These are phyloP conservation scores for Cheirogaleus major DNA, from an alignment of 2,797 vertebrate genomes.

Conservation along the genomic window DNA sequence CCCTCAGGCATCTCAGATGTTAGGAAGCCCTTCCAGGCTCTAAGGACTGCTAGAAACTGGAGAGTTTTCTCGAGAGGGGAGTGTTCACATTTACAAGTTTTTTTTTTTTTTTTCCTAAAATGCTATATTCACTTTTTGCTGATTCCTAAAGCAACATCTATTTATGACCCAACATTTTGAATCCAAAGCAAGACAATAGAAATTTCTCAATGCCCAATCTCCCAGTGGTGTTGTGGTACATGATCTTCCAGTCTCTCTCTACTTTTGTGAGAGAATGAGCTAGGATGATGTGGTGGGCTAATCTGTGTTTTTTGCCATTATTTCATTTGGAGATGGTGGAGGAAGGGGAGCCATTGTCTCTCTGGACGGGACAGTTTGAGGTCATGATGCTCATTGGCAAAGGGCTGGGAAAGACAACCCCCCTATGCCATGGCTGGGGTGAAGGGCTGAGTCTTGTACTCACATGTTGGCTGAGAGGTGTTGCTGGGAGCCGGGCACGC, in stretches of 20 bases:
- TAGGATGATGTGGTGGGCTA: not conserved
- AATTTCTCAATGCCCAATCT: not conserved
- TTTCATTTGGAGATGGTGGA: not conserved
- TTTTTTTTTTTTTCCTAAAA: not conserved
- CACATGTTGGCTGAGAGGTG: slow-evolving; percentile 85
- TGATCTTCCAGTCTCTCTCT: not conserved
- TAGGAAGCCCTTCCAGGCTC: not conserved
- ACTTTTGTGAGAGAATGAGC: not conserved
- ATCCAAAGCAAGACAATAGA: not conserved
- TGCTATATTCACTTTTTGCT: not conserved
- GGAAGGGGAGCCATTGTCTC: not conserved
- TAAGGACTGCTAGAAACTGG: not conserved
- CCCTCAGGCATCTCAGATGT: not conserved
- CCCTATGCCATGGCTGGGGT: not conserved
- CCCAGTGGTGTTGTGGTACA: not conserved
- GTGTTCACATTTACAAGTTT: not conserved
- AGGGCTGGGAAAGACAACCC: not conserved
- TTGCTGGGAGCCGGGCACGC: slow-evolving; percentile 85
- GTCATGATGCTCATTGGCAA: not conserved
- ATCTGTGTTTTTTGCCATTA: not conserved
- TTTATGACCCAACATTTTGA: slow-evolving; percentile 39
- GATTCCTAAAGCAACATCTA: slow-evolving; percentile 23
- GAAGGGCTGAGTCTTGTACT: slow-evolving; percentile 65
- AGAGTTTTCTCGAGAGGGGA: not conserved
- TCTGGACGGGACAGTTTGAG: not conserved